These are phyloP conservation scores for Operophtera brumata DNA, from an alignment of 2,888 invertebrate species.

Conservation along the genomic window DNA sequence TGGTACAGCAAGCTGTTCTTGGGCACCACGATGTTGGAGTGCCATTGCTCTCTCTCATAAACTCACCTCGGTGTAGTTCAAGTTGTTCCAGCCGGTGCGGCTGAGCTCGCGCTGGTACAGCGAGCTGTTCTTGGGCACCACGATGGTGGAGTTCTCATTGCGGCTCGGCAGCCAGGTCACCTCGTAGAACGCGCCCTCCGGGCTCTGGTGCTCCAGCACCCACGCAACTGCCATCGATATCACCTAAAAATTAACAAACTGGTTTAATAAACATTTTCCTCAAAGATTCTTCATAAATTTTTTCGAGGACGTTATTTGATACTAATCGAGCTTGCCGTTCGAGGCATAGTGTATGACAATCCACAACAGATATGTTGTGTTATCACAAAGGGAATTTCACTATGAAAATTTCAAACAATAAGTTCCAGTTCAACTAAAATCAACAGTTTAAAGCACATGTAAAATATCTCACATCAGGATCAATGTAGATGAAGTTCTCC, in stretches of 20 bases:
- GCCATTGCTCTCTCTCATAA: no score
- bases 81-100: slow-evolving; percentile 41
- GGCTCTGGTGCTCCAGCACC: slow-evolving; percentile 91
- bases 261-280: neutral
- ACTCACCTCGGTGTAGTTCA: slow-evolving; percentile 39
- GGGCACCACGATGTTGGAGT: no score
- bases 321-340: no score
- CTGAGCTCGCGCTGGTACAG: slow-evolving; percentile 85
- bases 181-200: slow-evolving; percentile 94
- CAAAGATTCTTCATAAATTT: no score
- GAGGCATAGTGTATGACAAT: no score
- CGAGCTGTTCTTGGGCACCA: slow-evolving; percentile 68
- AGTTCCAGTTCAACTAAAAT: no score
- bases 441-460: no score
- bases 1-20: no score
- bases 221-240: slow-evolving; percentile 92
- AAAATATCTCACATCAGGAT: slow-evolving; percentile 84
- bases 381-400: no score
- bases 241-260: slow-evolving; percentile 61
- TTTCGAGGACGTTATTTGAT: no score
- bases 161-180: slow-evolving; percentile 92
- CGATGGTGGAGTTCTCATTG: slow-evolving; percentile 89
- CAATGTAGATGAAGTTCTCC: slow-evolving; percentile 97
- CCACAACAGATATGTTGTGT: no score
- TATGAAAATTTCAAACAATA: no score